Percentiles rank a stretch among this genome's conserved stretches.
Evolutionary conservation across 2,113 vertebrate genomes (phyloP).

Genomic region (Prietella phreatophila): DNA sequence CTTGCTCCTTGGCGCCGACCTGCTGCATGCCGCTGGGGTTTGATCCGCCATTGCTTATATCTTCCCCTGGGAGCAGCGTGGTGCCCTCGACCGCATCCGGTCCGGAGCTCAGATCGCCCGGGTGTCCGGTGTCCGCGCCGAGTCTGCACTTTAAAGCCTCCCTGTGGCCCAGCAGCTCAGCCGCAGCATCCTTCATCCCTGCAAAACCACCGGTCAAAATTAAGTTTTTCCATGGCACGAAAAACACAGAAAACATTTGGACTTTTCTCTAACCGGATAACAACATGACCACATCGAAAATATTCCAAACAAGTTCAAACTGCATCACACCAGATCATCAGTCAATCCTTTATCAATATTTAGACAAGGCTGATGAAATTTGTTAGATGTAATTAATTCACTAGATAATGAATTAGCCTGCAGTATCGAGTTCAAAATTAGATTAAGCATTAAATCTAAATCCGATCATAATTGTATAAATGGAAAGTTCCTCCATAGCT

Average conservation of each 20-base stretch:
- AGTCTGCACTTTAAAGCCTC: conserved; percentile 95
- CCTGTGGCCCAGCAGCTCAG: conserved; percentile 92
- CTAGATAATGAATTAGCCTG: conserved; percentile 43
- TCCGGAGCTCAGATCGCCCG: conserved; percentile 89
- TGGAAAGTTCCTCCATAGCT: conserved; percentile 72
- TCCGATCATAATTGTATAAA: conserved; percentile 67
- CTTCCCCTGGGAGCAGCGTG: conserved; percentile 92
- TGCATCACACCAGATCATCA: conserved; percentile 5
- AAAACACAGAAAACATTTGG: conserved; percentile 3
- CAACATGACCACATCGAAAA: not conserved
- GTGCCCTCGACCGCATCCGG: conserved; percentile 89
- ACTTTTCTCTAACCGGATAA: not conserved
- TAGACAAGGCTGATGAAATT: conserved; percentile 42
- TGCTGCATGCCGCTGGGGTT: conserved; percentile 85
- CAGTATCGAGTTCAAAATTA: conserved; percentile 65
- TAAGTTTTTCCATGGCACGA: conserved; percentile 30
- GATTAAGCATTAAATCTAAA: conserved; percentile 77
- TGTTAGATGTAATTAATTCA: conserved; percentile 37
- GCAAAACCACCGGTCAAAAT: conserved; percentile 55
- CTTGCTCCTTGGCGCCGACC: conserved; percentile 89
- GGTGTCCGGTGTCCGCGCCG: conserved; percentile 86
- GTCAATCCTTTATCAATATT: conserved; percentile 35
- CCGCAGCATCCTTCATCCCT: conserved; percentile 98
- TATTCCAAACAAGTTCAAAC: conserved; percentile 10
- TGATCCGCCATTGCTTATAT: conserved; percentile 88